Evolutionary conservation across 1,140 invertebrate species (phyloP).

Genomic region (Pectinophora gossypiella): DNA sequence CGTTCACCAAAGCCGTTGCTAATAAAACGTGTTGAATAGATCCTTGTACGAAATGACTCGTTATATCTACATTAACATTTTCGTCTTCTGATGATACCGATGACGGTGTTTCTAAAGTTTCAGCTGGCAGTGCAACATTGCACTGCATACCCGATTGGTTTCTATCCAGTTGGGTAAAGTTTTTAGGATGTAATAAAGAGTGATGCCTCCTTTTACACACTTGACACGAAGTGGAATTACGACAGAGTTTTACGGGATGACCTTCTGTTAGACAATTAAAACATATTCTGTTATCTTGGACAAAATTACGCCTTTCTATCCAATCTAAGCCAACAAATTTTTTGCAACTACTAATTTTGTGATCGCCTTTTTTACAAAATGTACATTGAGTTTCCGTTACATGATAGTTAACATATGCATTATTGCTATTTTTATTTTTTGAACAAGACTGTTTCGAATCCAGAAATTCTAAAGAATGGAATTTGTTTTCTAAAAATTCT

Average conservation of each 20-base stretch:
- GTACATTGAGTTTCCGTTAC: no score
- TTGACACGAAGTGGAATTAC: background rate
- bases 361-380: no score
- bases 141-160: no score
- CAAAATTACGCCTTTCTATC: background rate
- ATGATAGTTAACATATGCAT: no score
- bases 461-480: background rate
- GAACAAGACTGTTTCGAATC: background rate
- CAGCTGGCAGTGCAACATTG: no score
- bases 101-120: background rate
- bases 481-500: background rate
- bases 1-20: background rate
- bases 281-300: background rate
- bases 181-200: background rate
- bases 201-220: background rate
- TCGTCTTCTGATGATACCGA: background rate
- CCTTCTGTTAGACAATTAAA: background rate
- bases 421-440: no score
- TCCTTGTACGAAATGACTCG: background rate
- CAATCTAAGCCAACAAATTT: background rate
- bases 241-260: background rate
- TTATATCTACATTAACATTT: background rate
- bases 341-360: no score
- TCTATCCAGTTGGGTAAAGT: background rate
- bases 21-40: background rate